Conservation (phyloP, 2,888 invertebrate genomes). For the Xanthorhoe designata region DNA sequence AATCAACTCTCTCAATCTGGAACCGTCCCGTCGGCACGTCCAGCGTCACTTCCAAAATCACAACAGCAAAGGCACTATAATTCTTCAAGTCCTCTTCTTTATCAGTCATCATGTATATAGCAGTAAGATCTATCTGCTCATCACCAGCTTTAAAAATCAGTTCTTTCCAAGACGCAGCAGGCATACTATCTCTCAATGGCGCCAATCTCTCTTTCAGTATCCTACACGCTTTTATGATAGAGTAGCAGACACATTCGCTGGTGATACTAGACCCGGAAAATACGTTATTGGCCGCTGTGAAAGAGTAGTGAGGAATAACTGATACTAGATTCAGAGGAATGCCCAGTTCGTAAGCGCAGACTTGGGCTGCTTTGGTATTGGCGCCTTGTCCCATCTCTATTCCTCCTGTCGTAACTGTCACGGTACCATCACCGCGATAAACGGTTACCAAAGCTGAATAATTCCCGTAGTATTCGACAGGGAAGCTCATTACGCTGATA, state of each 20-base stretch:
- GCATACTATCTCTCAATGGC: conserved; percentile 78
- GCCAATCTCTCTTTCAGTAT: conserved; percentile 83
- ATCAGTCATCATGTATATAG: conserved; percentile 85
- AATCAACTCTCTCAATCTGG: conserved; percentile 85
- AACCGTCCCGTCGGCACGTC: conserved; percentile 90
- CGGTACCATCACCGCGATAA: conserved; percentile 89
- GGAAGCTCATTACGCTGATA: conserved; percentile 88
- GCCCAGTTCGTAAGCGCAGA: conserved; percentile 89
- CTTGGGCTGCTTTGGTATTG: conserved; percentile 92
- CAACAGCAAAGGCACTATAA: conserved; percentile 87
- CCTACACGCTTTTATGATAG: conserved; percentile 86
- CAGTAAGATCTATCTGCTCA: conserved; percentile 85
- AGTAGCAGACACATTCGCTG: conserved; percentile 86
- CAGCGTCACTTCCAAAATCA: conserved; percentile 87
- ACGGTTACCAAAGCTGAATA: conserved; percentile 87
- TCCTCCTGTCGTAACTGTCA: conserved; percentile 89
- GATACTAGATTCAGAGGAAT: conserved; percentile 87
- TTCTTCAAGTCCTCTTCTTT: conserved; percentile 76
- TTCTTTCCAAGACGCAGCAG: conserved; percentile 85
- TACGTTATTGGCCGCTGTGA: conserved; percentile 86
- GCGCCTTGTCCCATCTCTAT: conserved; percentile 92
- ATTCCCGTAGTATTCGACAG: conserved; percentile 82
- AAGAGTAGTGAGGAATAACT: conserved; percentile 86
- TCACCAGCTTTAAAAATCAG: conserved; percentile 83
- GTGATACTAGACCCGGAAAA: conserved; percentile 89